These are phyloP conservation scores for Drosophila stalkeri DNA, from an alignment of 2,888 invertebrate species.

Conservation along the genomic window DNA sequence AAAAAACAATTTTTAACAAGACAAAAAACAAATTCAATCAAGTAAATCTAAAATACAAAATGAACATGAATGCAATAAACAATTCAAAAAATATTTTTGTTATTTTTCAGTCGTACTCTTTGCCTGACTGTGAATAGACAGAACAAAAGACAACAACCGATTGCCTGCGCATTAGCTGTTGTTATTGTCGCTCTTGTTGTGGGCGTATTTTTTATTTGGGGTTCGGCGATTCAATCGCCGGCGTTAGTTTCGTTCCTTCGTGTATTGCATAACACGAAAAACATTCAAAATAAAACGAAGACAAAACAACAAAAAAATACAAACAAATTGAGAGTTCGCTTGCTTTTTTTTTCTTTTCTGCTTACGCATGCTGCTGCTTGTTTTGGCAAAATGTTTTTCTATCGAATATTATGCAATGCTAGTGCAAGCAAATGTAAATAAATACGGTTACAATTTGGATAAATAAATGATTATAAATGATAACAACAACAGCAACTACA, in stretches of 20 bases:
- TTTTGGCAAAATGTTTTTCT: slow-evolving; percentile 56
- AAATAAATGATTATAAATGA: slow-evolving; percentile 22
- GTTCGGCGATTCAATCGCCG: slow-evolving; percentile 29
- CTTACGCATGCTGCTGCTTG: slow-evolving; percentile 12
- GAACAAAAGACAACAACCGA: slow-evolving; percentile 37
- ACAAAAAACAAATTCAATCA: slow-evolving; percentile 1
- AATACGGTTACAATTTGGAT: slow-evolving; percentile 16
- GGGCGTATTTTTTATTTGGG: slow-evolving; percentile 20
- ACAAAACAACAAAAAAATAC: slow-evolving; percentile 19
- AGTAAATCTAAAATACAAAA: slow-evolving; percentile 6
- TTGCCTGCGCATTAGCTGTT: slow-evolving; percentile 12
- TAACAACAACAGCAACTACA: slow-evolving; percentile 24
- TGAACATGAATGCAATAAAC: slow-evolving; percentile 26
- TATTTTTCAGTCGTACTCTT: slow-evolving; percentile 1
- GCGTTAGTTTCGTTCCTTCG: slow-evolving; percentile 30
- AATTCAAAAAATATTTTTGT: slow-evolving; percentile 23
- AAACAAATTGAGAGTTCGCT: slow-evolving; percentile 9
- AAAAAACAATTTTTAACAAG: slow-evolving; percentile 12
- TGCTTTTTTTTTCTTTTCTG: slow-evolving; percentile 10
- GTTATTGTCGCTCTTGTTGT: slow-evolving; percentile 30
- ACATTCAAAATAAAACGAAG: slow-evolving; percentile 15
- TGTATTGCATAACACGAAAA: slow-evolving; percentile 59
- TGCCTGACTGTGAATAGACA: slow-evolving; percentile 13
- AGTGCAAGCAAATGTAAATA: slow-evolving; percentile 29
- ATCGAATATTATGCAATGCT: slow-evolving; percentile 66